A percentile compares a stretch with the other conserved stretches of the same genome.
These are phyloP conservation scores for Chaetodon auriga DNA, from an alignment of 2,113 vertebrate species.

Conservation along the genomic window DNA sequence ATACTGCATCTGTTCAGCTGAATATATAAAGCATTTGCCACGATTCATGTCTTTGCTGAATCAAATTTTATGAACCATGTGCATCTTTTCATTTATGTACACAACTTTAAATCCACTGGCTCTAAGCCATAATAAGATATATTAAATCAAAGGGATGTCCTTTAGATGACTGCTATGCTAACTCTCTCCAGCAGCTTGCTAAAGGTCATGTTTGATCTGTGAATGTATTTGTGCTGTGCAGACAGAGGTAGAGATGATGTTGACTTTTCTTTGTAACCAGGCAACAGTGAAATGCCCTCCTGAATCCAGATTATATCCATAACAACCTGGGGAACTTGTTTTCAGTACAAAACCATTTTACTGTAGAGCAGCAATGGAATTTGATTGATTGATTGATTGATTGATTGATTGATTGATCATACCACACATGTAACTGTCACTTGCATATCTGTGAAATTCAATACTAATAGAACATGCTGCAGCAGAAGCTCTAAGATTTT, in stretches of 20 bases:
- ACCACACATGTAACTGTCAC: not conserved
- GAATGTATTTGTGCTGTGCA: constrained; percentile 55
- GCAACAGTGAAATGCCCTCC: constrained; percentile 60
- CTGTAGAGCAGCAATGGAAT: not conserved
- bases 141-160: constrained; percentile 46
- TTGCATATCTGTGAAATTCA: not conserved
- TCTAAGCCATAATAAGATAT: not conserved
- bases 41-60: not conserved
- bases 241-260: constrained; percentile 50
- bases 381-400: too few species aligned
- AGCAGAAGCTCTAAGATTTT: not conserved
- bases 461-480: not conserved
- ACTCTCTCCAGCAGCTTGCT: constrained; percentile 35
- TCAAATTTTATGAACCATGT: not conserved
- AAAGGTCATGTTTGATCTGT: constrained; percentile 75
- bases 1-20: not conserved
- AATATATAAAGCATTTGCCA: constrained; percentile 10
- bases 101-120: constrained; percentile 17
- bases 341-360: constrained; percentile 18
- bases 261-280: constrained; percentile 62
- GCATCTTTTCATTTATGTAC: constrained; percentile 2
- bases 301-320: constrained; percentile 44
- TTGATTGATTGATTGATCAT: too few species aligned
- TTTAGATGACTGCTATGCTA: constrained; percentile 27
- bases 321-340: constrained; percentile 21